These are phyloP conservation scores for Pilophorus perplexus DNA, from an alignment of 2,888 invertebrate species.

Conservation along the genomic window DNA sequence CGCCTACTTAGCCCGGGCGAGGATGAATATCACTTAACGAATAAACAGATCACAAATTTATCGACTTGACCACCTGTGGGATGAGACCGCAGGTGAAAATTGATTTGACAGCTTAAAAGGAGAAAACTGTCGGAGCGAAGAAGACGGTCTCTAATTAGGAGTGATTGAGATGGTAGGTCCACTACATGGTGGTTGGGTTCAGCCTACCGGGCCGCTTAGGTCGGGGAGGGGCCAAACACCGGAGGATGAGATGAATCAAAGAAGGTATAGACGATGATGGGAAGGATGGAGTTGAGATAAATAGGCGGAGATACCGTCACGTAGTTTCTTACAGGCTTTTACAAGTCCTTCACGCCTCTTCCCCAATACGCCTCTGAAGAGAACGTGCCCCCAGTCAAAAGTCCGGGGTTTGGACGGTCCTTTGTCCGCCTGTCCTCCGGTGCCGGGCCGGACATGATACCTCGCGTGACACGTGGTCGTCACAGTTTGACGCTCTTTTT, in stretches of 20 bases:
- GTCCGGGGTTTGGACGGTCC: neutral
- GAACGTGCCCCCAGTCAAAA: constrained; percentile 33
- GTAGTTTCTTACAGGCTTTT: constrained; percentile 8
- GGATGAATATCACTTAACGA: too few relatives aligned
- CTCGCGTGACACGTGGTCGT: constrained; percentile 29
- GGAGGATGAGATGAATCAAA: constrained; percentile 18
- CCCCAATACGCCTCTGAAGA: neutral
- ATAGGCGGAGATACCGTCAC: constrained; percentile 27
- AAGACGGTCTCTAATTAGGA: constrained; percentile 18
- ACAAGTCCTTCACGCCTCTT: constrained; percentile 24
- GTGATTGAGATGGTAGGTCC: neutral
- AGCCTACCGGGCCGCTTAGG: neutral
- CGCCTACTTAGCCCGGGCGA: too few relatives aligned
- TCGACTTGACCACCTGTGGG: constrained; percentile 28
- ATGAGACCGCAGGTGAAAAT: constrained; percentile 9
- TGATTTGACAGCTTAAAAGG: neutral
- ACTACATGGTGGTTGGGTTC: neutral
- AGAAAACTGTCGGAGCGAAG: neutral
- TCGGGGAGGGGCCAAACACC: neutral
- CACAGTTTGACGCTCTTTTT: constrained; percentile 31
- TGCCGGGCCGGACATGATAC: neutral
- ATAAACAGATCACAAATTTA: too few relatives aligned
- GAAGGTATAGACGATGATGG: neutral
- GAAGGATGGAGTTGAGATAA: neutral
- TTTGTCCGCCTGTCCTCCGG: constrained; percentile 10